Evolutionary conservation across 2,888 invertebrate genomes (phyloP).

Genomic region (Dascillus cervinus): DNA sequence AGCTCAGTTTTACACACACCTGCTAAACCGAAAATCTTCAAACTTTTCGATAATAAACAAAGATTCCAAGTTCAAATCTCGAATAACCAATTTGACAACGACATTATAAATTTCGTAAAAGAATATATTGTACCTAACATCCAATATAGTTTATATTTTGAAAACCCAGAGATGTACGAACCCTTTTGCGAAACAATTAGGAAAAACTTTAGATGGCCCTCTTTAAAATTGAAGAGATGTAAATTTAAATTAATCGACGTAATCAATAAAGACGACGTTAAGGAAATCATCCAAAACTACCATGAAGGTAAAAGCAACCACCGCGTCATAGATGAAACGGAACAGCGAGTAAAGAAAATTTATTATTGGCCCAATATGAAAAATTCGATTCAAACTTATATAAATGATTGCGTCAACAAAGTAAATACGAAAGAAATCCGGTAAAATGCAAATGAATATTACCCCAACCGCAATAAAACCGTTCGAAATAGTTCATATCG

Average conservation of each 20-base stretch:
- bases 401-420: slow-evolving; percentile 16
- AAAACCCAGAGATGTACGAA: slow-evolving; percentile 6
- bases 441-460: slow-evolving; percentile 3
- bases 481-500: slow-evolving; percentile 5
- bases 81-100: slow-evolving; percentile 3
- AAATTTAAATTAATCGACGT: slow-evolving; percentile 6
- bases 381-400: slow-evolving; percentile 13
- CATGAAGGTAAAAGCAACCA: slow-evolving; percentile 19
- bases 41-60: background rate
- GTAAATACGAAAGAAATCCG: slow-evolving; percentile 16
- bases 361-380: slow-evolving; percentile 18
- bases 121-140: slow-evolving; percentile 4
- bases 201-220: slow-evolving; percentile 2
- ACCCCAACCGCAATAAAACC: slow-evolving; percentile 4
- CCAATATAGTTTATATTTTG: slow-evolving; percentile 8
- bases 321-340: slow-evolving; percentile 13
- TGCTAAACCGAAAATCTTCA: background rate
- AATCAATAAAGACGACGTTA: slow-evolving; percentile 10
- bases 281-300: slow-evolving; percentile 10
- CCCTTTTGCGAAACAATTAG: slow-evolving; percentile 5
- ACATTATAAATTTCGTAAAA: slow-evolving; percentile 4
- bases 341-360: slow-evolving; percentile 9
- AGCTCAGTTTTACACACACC: slow-evolving; percentile 1
- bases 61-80: slow-evolving; percentile 4
- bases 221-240: slow-evolving; percentile 2